Evolutionary conservation across 2,888 invertebrate species (phyloP), one percentile per base, ranked within the genome.

Genomic region (Taenaris catops): DNA sequence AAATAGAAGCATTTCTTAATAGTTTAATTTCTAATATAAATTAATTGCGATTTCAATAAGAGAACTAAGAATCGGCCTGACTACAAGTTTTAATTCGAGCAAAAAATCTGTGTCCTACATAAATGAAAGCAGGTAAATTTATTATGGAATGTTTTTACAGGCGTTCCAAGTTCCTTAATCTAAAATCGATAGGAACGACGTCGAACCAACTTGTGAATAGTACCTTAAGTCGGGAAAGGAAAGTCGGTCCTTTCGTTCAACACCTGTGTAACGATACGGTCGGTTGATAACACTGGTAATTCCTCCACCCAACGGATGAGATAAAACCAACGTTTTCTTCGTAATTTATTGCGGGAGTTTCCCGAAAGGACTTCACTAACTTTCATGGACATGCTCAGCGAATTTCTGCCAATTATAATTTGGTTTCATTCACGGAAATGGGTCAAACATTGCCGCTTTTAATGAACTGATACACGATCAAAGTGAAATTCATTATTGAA

Each of bases 121-220:
- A 47, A 50, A 51, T 34, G 37, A 49, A 48, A 48, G 41, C 68
- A 66, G 52, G 61, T 46, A 70, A 79, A 78, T 78, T 78, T 81
- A 78, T 78, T 75, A 71, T 67, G 56, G 57, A 70, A 74, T 79
- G 76, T 81, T 83, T 79, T 80, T 75, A 74, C 69, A 73, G 70
- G 69, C 74, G 65, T 72, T 65, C 72, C 53, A 70, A 79, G 74
- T 83, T 79, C 63, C 80, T 73, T 84, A 84, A 84, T 84, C 84
- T 84, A 70, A 83, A 84, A 84, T 84, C 84, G 80, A 84, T 84
- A 65, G 68, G 55, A 76, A 74, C 72, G 74, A 67, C 70, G 75
- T 62, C 58, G 67, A 71, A 69, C 67, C 71, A 80, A 83, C 67
- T 84, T 79, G 68, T 62, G 73, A 81, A 76, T 78, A 71, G 74